Evolutionary conservation across 1,140 invertebrate species (phyloP).

Genomic region (Euura saliciscinereae): DNA sequence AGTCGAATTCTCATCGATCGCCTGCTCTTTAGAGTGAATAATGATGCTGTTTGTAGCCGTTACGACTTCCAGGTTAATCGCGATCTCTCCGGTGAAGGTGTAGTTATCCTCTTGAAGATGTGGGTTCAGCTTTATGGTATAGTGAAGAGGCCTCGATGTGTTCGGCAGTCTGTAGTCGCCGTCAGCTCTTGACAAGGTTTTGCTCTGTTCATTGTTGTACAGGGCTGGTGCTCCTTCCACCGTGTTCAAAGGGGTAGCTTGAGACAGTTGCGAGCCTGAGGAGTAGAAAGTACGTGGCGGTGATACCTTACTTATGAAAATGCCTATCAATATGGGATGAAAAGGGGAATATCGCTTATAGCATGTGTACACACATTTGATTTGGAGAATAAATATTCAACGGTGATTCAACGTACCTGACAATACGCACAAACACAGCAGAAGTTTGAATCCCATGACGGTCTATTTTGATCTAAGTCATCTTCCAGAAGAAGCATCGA

Average conservation of each 20-base stretch:
- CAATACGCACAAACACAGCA: background rate
- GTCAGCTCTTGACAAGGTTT: background rate
- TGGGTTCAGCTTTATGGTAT: slow-evolving; percentile 68
- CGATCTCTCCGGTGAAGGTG: slow-evolving; percentile 65
- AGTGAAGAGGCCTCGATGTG: slow-evolving; percentile 65
- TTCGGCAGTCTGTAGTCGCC: slow-evolving; percentile 62
- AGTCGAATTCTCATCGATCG: slow-evolving; percentile 39
- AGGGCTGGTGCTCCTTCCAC: background rate
- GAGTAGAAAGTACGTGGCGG: background rate
- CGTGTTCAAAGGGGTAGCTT: background rate
- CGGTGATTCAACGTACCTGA: background rate
- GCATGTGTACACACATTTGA: too few species aligned
- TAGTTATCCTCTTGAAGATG: slow-evolving; percentile 60
- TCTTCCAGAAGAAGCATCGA: background rate
- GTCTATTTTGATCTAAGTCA: background rate
- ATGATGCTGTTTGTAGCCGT: slow-evolving; percentile 55
- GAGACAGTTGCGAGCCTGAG: background rate
- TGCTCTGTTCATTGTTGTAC: background rate
- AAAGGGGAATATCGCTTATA: too few species aligned
- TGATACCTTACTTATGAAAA: too few species aligned
- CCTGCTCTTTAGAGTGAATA: slow-evolving; percentile 57
- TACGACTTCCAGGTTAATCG: slow-evolving; percentile 59
- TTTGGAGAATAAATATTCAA: too few species aligned
- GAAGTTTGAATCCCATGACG: background rate
- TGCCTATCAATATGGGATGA: too few species aligned